Conservation (phyloP, 2,888 invertebrate species). For the Xestobium rufovillosum region DNA sequence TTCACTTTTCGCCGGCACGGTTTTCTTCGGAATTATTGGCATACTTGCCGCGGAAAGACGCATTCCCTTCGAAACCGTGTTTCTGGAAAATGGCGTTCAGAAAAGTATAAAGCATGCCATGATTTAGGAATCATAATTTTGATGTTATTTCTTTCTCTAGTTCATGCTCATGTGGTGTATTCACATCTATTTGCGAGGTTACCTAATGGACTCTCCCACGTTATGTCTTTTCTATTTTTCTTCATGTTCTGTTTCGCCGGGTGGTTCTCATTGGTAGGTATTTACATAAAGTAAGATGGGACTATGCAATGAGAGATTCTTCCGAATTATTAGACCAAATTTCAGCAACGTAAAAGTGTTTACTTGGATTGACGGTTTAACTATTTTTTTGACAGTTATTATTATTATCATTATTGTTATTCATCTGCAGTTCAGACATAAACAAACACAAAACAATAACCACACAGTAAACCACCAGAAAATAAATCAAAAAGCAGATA, state of each 20-base stretch:
- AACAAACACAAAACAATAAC: too few relatives aligned
- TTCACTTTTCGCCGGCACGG: conserved; percentile 16
- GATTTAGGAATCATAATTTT: not conserved
- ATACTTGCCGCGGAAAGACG: conserved; percentile 17
- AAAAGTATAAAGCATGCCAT: too few relatives aligned
- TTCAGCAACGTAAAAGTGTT: too few relatives aligned
- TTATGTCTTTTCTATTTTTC: conserved; percentile 11
- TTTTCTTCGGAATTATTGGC: conserved; percentile 21
- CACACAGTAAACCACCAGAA: too few relatives aligned
- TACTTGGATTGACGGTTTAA: too few relatives aligned
- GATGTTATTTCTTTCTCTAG: conserved; percentile 6
- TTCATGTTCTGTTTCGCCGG: conserved; percentile 14
- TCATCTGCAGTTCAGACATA: too few relatives aligned
- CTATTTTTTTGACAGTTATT: too few relatives aligned
- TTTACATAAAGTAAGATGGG: too few relatives aligned
- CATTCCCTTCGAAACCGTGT: conserved; percentile 12
- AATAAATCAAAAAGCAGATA: too few relatives aligned
- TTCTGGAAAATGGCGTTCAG: conserved; percentile 7
- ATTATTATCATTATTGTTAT: too few relatives aligned
- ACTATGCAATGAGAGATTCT: too few relatives aligned
- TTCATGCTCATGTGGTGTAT: conserved; percentile 14
- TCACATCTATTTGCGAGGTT: conserved; percentile 17
- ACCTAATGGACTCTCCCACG: conserved; percentile 4
- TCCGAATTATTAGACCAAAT: too few relatives aligned
- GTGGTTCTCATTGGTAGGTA: conserved; percentile 17